Percentiles rank a stretch among this genome's conserved stretches.
These are phyloP conservation scores for Arctia plantaginis DNA, from an alignment of 2,888 invertebrate species.

Conservation along the genomic window DNA sequence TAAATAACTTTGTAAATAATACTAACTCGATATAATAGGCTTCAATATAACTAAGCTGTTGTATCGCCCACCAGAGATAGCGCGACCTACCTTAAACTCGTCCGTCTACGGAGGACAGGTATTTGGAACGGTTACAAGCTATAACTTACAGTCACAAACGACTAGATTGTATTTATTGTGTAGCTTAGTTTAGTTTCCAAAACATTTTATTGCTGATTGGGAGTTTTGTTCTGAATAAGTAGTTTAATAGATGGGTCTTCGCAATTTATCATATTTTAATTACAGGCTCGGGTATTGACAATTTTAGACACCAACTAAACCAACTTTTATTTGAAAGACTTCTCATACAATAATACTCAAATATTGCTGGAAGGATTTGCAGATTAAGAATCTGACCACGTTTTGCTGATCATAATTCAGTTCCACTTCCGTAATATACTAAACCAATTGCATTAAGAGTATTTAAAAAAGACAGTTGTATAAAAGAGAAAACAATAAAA, in stretches of 20 bases:
- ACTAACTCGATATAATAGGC: no score
- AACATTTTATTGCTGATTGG: neutral
- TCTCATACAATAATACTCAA: no score
- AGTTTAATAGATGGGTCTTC: neutral
- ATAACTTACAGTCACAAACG: conserved; percentile 16
- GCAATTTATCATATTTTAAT: neutral
- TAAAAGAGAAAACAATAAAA: no score
- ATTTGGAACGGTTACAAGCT: conserved; percentile 19
- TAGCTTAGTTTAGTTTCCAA: conserved; percentile 6
- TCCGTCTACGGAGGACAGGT: neutral
- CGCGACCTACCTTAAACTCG: neutral
- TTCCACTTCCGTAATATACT: no score
- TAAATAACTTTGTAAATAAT: no score
- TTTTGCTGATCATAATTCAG: no score
- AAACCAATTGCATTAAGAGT: no score
- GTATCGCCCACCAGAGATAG: neutral
- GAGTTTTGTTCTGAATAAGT: neutral
- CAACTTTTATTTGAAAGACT: no score
- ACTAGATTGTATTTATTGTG: conserved; percentile 14
- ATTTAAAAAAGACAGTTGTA: no score
- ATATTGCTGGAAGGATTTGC: no score
- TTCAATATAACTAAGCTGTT: neutral
- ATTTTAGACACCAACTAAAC: neutral
- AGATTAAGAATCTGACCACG: no score
- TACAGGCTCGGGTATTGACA: no score